Conservation (phyloP, 2,797 vertebrate genomes). For the Hapalemur alaotrensis region DNA sequence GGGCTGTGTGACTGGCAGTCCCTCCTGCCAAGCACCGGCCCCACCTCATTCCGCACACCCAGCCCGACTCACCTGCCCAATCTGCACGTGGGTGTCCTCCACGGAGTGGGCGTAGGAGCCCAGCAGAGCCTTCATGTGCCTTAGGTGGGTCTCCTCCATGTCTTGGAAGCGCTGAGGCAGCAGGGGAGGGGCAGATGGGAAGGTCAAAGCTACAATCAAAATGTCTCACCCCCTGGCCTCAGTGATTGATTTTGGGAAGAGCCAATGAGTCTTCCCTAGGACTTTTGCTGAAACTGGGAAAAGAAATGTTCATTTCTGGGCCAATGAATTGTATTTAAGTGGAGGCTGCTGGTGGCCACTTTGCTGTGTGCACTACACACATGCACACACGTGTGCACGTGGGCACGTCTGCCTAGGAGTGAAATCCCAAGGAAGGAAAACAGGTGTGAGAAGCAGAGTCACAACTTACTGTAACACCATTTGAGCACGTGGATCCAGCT, state of each 20-base stretch:
- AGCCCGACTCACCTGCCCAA: slow-evolving; percentile 90
- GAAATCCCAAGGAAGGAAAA: background rate
- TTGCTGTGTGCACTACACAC: background rate
- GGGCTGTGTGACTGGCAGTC: background rate
- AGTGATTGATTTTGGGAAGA: background rate
- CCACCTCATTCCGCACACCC: background rate
- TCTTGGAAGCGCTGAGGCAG: slow-evolving; percentile 92
- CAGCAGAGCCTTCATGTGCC: slow-evolving; percentile 95
- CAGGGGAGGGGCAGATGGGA: background rate
- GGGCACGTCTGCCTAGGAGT: background rate
- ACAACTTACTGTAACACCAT: background rate
- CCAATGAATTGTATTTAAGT: background rate
- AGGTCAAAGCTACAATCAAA: background rate
- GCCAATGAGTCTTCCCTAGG: background rate
- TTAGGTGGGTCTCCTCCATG: slow-evolving; percentile 93
- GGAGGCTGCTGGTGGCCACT: background rate
- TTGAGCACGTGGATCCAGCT: background rate
- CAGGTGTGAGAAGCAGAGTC: background rate
- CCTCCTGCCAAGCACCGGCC: background rate
- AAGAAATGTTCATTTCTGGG: background rate
- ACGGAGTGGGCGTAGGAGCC: slow-evolving; percentile 94
- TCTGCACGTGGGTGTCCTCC: slow-evolving; percentile 97
- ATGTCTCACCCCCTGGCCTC: background rate
- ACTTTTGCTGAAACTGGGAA: background rate
- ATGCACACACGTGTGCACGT: background rate